Percentiles rank a stretch among this genome's conserved stretches.
phyloP scores from a whole-genome alignment of 2,888 invertebrate genomes.

The Bibio marci region DNA sequence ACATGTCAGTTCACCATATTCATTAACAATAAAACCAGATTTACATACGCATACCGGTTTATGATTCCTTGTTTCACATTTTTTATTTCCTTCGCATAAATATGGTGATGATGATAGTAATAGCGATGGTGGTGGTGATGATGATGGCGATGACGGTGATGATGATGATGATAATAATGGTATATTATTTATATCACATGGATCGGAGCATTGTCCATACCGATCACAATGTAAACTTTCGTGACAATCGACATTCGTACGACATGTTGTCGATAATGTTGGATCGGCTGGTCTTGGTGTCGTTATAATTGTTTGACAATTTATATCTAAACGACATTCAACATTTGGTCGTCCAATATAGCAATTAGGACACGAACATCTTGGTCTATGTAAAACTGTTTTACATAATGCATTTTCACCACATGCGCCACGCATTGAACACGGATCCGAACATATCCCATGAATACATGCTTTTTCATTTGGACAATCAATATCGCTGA shows the following conservation, averaged over 20 bases:
- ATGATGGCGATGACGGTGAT: no score
- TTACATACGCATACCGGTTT: constrained; percentile 76
- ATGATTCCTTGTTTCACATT: constrained; percentile 76
- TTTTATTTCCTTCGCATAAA: constrained; percentile 64
- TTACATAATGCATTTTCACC: constrained; percentile 79
- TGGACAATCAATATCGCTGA: constrained; percentile 79
- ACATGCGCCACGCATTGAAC: constrained; percentile 73
- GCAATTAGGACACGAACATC: constrained; percentile 78
- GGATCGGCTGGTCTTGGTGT: constrained; percentile 37
- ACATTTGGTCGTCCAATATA: constrained; percentile 68
- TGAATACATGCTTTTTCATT: constrained; percentile 83
- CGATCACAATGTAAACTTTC: constrained; percentile 55
- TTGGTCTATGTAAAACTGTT: constrained; percentile 66
- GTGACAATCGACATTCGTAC: constrained; percentile 52
- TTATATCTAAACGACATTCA: constrained; percentile 62
- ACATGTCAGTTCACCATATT: constrained; percentile 72
- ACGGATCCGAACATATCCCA: constrained; percentile 81
- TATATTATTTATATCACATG: constrained; percentile 37
- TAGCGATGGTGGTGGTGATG: no score
- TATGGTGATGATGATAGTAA: constrained; percentile 30
- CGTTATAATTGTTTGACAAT: constrained; percentile 44
- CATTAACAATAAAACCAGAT: constrained; percentile 74
- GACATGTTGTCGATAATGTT: constrained; percentile 40
- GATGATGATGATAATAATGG: no score
- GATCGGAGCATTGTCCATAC: constrained; percentile 61